Evolutionary conservation across 2,888 invertebrate genomes (phyloP), one percentile per base, ranked within the genome.

Genomic region (Leptinotarsa juncta): DNA sequence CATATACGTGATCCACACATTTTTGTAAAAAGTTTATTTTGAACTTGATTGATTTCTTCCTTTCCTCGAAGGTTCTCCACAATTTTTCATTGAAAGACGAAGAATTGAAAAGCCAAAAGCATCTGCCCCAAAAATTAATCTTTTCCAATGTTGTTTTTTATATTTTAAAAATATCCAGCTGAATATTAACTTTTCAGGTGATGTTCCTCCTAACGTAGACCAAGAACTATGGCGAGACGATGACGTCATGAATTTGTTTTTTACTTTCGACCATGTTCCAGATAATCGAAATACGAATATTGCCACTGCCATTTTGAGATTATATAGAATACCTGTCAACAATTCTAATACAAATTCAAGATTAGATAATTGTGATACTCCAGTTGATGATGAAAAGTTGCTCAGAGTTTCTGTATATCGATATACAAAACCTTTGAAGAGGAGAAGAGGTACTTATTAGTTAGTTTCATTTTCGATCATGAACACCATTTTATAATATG

Each of bases 391-490:
- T 32, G 91, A 91, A 65, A 90, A 89, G 81, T 88, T 90, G 78
- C 88, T 91, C 70, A 87, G 91, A 75, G 90, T 91, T 73, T 91
- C 91, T 1, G 88, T 91, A 67, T 92, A 90, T 79, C 90, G 90
- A 87, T 91, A 91, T 83, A 90, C 90, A 3, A 89, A 89, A 72
- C 88, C 90, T 0, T 81, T 90, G 71, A 90, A 89, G 80, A 91
- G 89, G 82, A 89, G 90, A 80, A 88, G 89, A 87, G 89, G 91
- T 91, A 85, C 86, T 66, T 48, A n/a, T 42, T 32, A 60, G 51
- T 51, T 15, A 5, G n/a, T n/a, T 51, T 7, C 0, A 51, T 51
- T 51, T 4, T 51, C 42, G 10, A 42, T 42, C 42, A 42, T 42
- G 42, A 42, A 10, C 42, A 12, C 42, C 3, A 42, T 42, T 42